phyloP scores from a whole-genome alignment of 2,888 invertebrate species.

The Boloria euphrosyne region DNA sequence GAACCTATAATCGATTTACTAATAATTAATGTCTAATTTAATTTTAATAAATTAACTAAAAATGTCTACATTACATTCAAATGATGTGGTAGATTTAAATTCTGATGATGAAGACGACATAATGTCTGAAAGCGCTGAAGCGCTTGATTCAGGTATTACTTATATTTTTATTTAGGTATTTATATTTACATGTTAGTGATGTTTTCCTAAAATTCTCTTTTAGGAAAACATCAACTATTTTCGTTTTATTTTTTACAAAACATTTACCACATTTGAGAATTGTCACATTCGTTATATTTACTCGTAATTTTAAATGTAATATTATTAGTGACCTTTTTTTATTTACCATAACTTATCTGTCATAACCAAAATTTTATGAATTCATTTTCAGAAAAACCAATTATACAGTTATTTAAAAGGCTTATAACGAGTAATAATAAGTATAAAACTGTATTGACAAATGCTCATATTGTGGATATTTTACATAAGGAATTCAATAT shows the following conservation, averaged over 20 bases:
- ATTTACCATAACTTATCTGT: too few species aligned
- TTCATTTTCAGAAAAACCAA: conserved; percentile 54
- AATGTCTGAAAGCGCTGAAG: background rate
- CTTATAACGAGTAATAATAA: conserved; percentile 59
- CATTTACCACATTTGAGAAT: too few species aligned
- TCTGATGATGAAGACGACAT: conserved; percentile 29
- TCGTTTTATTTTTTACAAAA: too few species aligned
- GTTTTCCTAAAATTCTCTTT: too few species aligned
- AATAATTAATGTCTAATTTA: too few species aligned
- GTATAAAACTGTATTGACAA: conserved; percentile 62
- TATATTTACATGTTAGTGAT: background rate
- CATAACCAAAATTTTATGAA: background rate
- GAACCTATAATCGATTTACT: too few species aligned
- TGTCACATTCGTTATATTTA: too few species aligned
- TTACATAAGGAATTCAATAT: conserved; percentile 60
- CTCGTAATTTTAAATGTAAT: too few species aligned
- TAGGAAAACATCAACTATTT: too few species aligned
- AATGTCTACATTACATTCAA: too few species aligned
- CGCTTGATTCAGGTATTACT: conserved; percentile 15
- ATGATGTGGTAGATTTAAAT: conserved; percentile 31
- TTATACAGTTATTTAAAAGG: conserved; percentile 59
- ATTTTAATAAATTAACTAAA: too few species aligned
- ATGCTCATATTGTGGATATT: conserved; percentile 62
- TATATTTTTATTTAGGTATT: background rate
- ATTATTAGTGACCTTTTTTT: too few species aligned